Evolutionary conservation across 2,113 vertebrate species (phyloP), one percentile per base, ranked within the genome.

Genomic region (Podocnemis expansa): DNA sequence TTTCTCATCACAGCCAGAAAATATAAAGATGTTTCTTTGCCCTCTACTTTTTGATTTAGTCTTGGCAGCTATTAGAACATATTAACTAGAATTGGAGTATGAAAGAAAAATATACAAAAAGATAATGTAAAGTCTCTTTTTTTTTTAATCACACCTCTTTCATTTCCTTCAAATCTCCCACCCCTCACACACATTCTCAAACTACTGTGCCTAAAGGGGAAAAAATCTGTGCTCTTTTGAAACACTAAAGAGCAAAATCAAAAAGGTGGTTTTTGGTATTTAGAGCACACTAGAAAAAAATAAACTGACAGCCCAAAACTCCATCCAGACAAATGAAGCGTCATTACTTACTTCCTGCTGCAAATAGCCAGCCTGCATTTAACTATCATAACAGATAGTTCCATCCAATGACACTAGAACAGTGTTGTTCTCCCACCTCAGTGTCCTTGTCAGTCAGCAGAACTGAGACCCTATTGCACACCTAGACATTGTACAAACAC

Each of bases 31-130:
- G 5, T 85, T 80, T 80, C 45, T 80, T 27, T 29, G 3, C 13
- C 31, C 63, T 67, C 13, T 24, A 27, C 17, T 11, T 43, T 82
- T 56, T 76, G 80, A 10, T 89, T 84, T n/a, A 87, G 73, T 80
- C 45, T 43, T 8, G 14, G 45, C 4, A 91, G 52, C 38, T 90
- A n/a, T 11, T 34, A 67, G 60, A 88, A 38, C 10, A 2, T 5
- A 90, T 12, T 83, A n/a, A 76, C 83, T 75, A 34, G 10, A 90
- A 82, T 4, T 38, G 78, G 6, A 85, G 2, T 47, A 1, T 5
- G 93, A 56, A 19, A 89, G 82, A 89, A 89, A 93, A 94, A 78
- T 2, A 80, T 12, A 80, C 8, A 58, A 80, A 91, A 27, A 70
- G 70, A 47, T 4, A 38, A 3, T 79, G n/a, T 43, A 80, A 43